A percentile compares a stretch with the other conserved stretches of the same genome.
Evolutionary conservation across 2,113 vertebrate species (phyloP).

Genomic region (Psettodes erumei): DNA sequence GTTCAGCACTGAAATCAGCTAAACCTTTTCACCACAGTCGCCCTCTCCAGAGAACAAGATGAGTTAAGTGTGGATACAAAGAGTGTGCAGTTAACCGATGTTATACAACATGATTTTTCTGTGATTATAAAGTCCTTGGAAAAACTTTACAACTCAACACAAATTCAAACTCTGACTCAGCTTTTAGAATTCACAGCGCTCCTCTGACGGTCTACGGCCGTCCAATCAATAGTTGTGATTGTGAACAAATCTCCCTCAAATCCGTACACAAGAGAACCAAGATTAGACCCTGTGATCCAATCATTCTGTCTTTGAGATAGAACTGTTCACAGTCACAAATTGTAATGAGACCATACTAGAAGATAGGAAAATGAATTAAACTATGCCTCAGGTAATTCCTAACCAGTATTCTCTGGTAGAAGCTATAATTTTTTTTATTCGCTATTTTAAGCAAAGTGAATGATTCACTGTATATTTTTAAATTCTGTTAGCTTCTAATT

Average conservation of each 20-base stretch:
- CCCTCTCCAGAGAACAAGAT: neutral
- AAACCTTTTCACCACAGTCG: neutral
- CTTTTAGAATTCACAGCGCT: conserved; percentile 12
- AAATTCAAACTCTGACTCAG: neutral
- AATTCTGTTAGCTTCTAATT: neutral
- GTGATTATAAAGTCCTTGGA: conserved; percentile 2
- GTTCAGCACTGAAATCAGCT: neutral
- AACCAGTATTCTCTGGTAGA: no score
- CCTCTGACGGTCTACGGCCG: neutral
- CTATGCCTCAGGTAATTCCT: no score
- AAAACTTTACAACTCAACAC: neutral
- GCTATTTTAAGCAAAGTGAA: neutral
- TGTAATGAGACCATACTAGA: neutral
- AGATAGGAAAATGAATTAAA: neutral
- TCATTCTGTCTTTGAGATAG: conserved; percentile 11
- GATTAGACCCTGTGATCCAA: conserved; percentile 34
- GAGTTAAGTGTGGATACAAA: neutral
- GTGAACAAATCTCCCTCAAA: conserved; percentile 37
- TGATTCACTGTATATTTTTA: neutral
- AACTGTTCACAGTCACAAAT: conserved; percentile 6
- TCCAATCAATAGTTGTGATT: conserved; percentile 36
- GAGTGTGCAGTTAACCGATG: neutral
- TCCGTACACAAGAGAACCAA: conserved; percentile 8
- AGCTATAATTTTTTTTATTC: neutral
- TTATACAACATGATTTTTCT: neutral